phyloP scores from a whole-genome alignment of 2,113 vertebrate species.

The Apodemus sylvaticus region DNA sequence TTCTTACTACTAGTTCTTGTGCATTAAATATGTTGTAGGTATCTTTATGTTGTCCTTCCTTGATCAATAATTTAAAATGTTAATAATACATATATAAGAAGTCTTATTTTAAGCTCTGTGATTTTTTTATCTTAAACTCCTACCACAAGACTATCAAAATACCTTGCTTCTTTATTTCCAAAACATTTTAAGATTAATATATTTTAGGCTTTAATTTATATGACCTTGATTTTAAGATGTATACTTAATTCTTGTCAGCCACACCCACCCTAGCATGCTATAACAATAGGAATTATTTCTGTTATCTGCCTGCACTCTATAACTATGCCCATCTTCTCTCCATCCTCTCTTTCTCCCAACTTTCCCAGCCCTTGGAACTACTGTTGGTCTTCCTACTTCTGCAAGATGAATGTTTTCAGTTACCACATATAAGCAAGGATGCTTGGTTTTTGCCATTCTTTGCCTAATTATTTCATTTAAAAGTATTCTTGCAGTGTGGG shows the following conservation, averaged over 20 bases:
- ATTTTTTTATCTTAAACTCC: not conserved
- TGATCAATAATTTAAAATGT: not conserved
- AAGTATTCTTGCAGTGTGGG: not conserved
- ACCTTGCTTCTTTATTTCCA: not conserved
- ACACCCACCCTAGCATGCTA: not conserved
- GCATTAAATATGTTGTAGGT: not conserved
- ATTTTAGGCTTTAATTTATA: not conserved
- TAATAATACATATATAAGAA: not conserved
- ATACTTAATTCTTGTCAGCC: not conserved
- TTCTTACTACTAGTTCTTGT: not conserved
- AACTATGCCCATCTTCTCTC: not conserved
- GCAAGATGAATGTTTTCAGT: not conserved
- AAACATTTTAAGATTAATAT: not conserved
- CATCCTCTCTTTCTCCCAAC: not conserved
- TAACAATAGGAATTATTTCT: not conserved
- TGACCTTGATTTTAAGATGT: conserved; percentile 1
- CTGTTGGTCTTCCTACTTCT: not conserved
- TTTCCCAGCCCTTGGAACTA: not conserved
- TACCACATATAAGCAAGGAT: not conserved
- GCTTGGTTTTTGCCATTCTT: not conserved
- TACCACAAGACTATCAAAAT: not conserved
- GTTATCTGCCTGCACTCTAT: not conserved
- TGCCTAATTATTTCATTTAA: not conserved
- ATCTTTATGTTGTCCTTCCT: not conserved
- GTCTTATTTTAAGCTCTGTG: not conserved